phyloP scores from a whole-genome alignment of 2,113 vertebrate species.

The Saiga tatarica region DNA sequence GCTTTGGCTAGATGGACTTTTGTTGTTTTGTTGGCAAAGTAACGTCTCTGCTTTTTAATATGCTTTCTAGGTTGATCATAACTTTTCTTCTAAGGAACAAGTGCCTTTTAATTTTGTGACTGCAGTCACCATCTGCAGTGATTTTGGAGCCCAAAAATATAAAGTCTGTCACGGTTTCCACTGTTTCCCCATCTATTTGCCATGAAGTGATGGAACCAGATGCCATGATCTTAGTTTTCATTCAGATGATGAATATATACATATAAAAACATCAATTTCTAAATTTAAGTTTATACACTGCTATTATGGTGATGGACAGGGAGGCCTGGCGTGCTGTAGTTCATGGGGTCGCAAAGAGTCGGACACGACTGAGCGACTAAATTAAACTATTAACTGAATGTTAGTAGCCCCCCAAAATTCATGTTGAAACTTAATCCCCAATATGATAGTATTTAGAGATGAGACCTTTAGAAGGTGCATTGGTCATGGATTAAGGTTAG shows the following conservation, averaged over 20 bases:
- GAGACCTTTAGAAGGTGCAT: background rate
- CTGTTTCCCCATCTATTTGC: background rate
- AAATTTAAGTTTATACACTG: background rate
- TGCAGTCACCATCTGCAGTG: background rate
- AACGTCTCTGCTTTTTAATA: background rate
- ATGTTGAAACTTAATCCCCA: background rate
- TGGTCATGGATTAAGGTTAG: background rate
- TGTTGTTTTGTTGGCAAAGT: background rate
- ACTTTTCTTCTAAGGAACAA: background rate
- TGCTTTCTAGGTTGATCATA: background rate
- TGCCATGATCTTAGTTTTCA: background rate
- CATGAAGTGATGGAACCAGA: background rate
- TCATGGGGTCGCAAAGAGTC: fast-evolving
- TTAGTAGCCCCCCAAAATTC: too few species aligned
- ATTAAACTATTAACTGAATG: background rate
- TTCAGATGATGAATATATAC: background rate
- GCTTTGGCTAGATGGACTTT: background rate
- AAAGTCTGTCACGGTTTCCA: background rate
- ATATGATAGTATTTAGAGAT: background rate
- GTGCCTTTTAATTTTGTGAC: background rate
- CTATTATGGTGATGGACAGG: background rate
- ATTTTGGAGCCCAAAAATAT: background rate
- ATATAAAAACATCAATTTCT: background rate
- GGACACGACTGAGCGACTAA: fast-evolving
- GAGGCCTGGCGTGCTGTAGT: background rate